A percentile compares a stretch with the other conserved stretches of the same genome.
Evolutionary conservation across 2,888 invertebrate genomes (phyloP).

Genomic region (Trachelus tabidus): DNA sequence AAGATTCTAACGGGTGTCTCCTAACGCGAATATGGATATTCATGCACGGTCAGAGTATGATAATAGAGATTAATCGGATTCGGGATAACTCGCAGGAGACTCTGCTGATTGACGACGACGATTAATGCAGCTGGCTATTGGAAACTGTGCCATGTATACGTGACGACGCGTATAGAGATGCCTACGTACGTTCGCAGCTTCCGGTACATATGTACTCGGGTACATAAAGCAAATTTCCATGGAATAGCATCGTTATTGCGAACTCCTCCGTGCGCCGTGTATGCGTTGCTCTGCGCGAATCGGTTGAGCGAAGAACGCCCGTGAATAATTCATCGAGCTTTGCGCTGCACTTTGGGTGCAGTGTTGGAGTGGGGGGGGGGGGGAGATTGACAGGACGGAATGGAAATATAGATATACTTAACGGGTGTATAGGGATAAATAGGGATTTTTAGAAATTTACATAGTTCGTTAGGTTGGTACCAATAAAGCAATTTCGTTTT

Average conservation of each 20-base stretch:
- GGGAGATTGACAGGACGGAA: neutral
- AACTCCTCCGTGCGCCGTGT: neutral
- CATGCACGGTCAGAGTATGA: neutral
- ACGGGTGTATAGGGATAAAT: neutral
- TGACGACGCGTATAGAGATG: neutral
- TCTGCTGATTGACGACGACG: constrained; percentile 44
- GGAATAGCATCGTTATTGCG: neutral
- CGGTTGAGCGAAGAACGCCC: constrained; percentile 24
- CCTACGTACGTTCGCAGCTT: neutral
- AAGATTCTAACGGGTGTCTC: neutral
- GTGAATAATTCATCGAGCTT: constrained; percentile 44
- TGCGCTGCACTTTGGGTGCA: constrained; percentile 6
- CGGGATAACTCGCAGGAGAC: constrained; percentile 20
- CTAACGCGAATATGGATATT: neutral
- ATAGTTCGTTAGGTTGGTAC: neutral
- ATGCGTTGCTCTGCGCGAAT: constrained; percentile 1
- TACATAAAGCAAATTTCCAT: neutral
- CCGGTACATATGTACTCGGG: neutral
- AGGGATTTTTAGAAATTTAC: neutral
- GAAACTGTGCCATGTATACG: neutral
- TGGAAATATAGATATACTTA: neutral
- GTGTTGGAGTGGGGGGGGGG: neutral
- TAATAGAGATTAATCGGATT: constrained; percentile 47
- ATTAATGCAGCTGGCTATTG: constrained; percentile 38
- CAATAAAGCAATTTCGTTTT: neutral